A percentile compares a stretch with the other conserved stretches of the same genome.
phyloP scores from a whole-genome alignment of 2,888 invertebrate genomes.

The Tortrix viridana region DNA sequence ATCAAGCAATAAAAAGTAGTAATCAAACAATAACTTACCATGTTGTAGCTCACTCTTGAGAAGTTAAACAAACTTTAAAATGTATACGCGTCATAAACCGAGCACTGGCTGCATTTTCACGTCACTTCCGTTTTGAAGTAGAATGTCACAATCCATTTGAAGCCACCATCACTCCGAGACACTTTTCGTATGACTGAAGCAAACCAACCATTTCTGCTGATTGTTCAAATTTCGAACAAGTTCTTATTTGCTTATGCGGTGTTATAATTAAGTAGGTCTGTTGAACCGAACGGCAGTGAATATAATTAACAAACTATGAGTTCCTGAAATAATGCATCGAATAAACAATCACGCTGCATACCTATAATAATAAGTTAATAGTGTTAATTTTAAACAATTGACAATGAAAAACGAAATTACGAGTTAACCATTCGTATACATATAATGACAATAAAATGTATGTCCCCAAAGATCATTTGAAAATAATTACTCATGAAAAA shows the following conservation, averaged over 20 bases:
- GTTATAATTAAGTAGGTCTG: constrained; percentile 43
- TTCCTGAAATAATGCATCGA: no score
- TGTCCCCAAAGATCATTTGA: no score
- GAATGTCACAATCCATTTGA: not conserved
- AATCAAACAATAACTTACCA: constrained; percentile 3
- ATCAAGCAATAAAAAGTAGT: no score
- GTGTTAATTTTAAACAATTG: no score
- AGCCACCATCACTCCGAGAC: constrained; percentile 32
- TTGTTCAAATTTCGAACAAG: constrained; percentile 49
- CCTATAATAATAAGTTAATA: no score
- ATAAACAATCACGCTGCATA: no score
- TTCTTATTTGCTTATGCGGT: constrained; percentile 46
- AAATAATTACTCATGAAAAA: no score
- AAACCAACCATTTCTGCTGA: constrained; percentile 57
- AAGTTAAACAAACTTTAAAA: not conserved
- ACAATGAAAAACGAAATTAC: no score
- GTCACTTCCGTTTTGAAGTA: constrained; percentile 1
- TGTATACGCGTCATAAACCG: constrained; percentile 11
- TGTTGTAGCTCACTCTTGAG: not conserved
- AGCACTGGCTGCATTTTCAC: constrained; percentile 18
- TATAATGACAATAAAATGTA: no score
- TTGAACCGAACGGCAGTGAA: no score
- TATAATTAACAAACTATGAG: no score
- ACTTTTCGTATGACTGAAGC: constrained; percentile 43
- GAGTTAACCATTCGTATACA: no score